These are phyloP conservation scores for Cosmia trapezina DNA, from an alignment of 2,888 invertebrate species.

Conservation along the genomic window DNA sequence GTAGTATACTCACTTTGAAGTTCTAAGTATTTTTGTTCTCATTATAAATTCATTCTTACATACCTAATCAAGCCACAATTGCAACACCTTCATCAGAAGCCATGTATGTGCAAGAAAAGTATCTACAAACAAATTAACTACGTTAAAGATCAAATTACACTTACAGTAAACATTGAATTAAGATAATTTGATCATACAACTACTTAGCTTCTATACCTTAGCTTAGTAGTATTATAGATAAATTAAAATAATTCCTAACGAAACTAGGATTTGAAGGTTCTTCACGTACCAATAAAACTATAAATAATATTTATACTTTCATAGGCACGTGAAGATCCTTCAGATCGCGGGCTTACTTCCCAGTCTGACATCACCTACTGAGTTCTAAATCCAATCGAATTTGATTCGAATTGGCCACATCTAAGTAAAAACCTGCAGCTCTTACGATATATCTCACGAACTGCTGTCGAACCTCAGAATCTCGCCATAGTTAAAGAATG, in stretches of 20 bases:
- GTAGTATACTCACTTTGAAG: too few species aligned
- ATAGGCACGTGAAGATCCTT: neutral
- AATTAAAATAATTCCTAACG: neutral
- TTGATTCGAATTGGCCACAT: neutral
- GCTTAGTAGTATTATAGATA: neutral
- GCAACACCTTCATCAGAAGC: too few species aligned
- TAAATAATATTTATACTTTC: neutral
- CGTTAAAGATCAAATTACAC: constrained; percentile 1
- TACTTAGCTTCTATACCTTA: too few species aligned
- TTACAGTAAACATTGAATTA: constrained; percentile 2
- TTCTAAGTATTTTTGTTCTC: neutral
- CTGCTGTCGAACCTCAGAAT: neutral
- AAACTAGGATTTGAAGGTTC: neutral
- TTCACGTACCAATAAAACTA: neutral
- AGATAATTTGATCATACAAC: neutral
- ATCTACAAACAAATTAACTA: constrained; percentile 16
- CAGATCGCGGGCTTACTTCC: neutral
- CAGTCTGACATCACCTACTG: neutral
- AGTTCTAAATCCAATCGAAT: neutral
- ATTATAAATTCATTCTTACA: neutral
- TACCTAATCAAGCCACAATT: neutral
- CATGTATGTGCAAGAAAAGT: too few species aligned
- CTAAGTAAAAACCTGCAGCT: constrained; percentile 2
- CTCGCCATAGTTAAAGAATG: neutral
- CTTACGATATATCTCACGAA: neutral